Evolutionary conservation across 2,888 invertebrate species (phyloP).

Genomic region (Sarcophaga variegata): DNA sequence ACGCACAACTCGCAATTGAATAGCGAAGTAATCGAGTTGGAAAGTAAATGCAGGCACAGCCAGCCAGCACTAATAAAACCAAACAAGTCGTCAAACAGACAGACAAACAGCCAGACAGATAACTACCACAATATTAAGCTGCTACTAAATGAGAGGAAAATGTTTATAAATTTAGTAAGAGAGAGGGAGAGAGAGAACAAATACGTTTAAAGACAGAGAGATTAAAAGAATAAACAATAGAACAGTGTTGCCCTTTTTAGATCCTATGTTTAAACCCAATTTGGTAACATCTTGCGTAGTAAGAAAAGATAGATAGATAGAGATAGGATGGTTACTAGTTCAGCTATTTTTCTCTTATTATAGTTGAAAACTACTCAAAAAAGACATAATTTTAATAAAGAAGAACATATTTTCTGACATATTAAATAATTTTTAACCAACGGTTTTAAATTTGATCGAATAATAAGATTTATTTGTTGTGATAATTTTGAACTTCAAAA

Average conservation of each 20-base stretch:
- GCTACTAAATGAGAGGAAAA: constrained; percentile 35
- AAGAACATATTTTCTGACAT: too few species aligned
- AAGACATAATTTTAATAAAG: too few species aligned
- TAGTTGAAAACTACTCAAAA: too few species aligned
- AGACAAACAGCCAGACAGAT: constrained; percentile 35
- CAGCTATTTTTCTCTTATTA: too few species aligned
- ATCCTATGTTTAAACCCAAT: neutral
- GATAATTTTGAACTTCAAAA: too few species aligned
- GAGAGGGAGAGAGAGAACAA: neutral
- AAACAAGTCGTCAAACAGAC: neutral
- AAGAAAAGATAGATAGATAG: too few species aligned
- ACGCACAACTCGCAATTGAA: constrained; percentile 74
- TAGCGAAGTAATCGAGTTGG: constrained; percentile 65
- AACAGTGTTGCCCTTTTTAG: neutral
- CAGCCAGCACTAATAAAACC: constrained; percentile 12
- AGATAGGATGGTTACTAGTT: too few species aligned
- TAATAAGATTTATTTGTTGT: too few species aligned
- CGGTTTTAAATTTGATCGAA: too few species aligned
- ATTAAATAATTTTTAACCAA: too few species aligned
- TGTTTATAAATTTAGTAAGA: neutral
- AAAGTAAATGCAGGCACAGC: constrained; percentile 62
- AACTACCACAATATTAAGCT: constrained; percentile 61
- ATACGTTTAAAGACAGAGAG: neutral
- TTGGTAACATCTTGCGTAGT: neutral
- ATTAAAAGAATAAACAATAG: neutral